These are phyloP conservation scores for Diadophis punctatus DNA, from an alignment of 2,113 vertebrate genomes.

Conservation along the genomic window DNA sequence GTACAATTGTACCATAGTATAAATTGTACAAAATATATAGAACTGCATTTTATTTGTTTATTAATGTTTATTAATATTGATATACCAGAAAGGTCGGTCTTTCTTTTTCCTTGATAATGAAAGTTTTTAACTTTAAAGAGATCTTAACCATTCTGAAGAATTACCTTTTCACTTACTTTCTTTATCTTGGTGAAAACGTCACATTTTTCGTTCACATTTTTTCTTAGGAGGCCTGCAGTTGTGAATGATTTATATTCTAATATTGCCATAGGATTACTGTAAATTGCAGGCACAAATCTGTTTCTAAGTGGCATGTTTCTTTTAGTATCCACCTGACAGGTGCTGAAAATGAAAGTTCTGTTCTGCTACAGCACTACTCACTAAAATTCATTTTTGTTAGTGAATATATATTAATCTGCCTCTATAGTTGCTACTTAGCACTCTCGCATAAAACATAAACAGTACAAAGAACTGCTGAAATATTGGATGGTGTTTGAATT, in stretches of 20 bases:
- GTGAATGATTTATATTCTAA: constrained; percentile 4
- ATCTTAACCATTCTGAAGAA: not conserved
- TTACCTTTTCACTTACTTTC: not conserved
- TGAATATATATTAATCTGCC: not conserved
- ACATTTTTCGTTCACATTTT: not conserved
- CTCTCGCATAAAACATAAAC: too few species aligned
- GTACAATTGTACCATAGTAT: not conserved
- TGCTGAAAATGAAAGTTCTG: constrained; percentile 28
- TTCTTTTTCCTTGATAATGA: not conserved
- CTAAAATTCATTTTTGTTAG: constrained; percentile 2
- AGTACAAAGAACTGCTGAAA: not conserved
- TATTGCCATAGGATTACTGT: constrained; percentile 8
- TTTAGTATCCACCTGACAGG: not conserved
- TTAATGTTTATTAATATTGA: not conserved
- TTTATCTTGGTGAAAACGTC: constrained; percentile 3
- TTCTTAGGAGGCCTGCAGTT: not conserved
- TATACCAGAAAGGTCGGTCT: too few species aligned
- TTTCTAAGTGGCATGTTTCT: not conserved
- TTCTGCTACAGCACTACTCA: not conserved
- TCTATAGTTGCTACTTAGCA: too few species aligned
- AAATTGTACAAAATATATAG: not conserved
- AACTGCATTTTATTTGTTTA: not conserved
- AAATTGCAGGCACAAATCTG: not conserved
- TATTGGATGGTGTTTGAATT: constrained; percentile 33
- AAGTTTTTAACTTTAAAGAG: not conserved